These are phyloP conservation scores for Platypus cylindrus DNA, from an alignment of 2,888 invertebrate genomes.

Conservation along the genomic window DNA sequence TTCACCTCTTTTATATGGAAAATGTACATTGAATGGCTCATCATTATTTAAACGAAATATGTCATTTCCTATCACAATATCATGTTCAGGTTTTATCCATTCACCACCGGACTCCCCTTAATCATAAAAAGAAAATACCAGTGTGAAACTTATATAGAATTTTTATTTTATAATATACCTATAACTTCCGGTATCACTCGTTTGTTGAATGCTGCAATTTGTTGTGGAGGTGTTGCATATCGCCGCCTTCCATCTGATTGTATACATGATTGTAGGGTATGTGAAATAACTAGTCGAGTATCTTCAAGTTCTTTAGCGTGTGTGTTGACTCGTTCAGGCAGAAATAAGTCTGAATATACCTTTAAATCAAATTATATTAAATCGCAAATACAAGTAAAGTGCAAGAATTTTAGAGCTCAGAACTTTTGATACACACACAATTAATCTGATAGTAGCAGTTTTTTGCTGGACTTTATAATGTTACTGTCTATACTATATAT, in stretches of 20 bases:
- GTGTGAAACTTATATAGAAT: too few relatives aligned
- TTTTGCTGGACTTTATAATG: background rate
- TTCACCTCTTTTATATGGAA: slow-evolving; percentile 79
- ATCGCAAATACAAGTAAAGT: too few relatives aligned
- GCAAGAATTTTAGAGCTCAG: too few relatives aligned
- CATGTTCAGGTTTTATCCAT: slow-evolving; percentile 51
- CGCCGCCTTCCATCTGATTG: slow-evolving; percentile 56
- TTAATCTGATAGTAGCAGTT: too few relatives aligned
- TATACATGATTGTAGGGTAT: slow-evolving; percentile 73
- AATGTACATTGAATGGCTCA: slow-evolving; percentile 73
- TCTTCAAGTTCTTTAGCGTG: slow-evolving; percentile 71
- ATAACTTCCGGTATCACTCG: slow-evolving; percentile 59
- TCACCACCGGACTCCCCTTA: slow-evolving; percentile 33
- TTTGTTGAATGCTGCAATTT: slow-evolving; percentile 78
- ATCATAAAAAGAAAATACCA: too few relatives aligned
- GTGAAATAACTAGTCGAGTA: slow-evolving; percentile 68
- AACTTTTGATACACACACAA: too few relatives aligned
- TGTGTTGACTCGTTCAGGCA: slow-evolving; percentile 53
- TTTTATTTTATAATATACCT: slow-evolving; percentile 24
- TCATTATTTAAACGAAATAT: slow-evolving; percentile 53
- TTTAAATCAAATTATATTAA: slow-evolving; percentile 3
- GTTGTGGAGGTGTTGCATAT: slow-evolving; percentile 79
- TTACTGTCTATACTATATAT: background rate
- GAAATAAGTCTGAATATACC: slow-evolving; percentile 32
- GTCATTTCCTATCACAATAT: slow-evolving; percentile 65